These are phyloP conservation scores for Nasalis larvatus DNA, from an alignment of 2,113 vertebrate species.

Conservation along the genomic window DNA sequence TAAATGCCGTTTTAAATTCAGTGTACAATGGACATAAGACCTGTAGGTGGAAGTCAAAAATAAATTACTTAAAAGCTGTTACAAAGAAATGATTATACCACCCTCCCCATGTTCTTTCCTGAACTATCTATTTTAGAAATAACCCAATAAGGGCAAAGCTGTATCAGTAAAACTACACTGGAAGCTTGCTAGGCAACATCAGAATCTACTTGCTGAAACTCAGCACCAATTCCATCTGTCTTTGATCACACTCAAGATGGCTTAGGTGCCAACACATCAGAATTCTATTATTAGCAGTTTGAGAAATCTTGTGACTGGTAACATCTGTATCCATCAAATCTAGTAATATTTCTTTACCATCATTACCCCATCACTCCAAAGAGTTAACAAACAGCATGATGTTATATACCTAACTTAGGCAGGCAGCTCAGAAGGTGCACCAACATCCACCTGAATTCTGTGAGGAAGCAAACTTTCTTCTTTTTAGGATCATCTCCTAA, in stretches of 20 bases:
- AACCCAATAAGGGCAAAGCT: background rate
- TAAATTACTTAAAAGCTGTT: background rate
- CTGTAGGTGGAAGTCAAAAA: background rate
- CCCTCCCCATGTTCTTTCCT: background rate
- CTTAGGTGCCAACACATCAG: background rate
- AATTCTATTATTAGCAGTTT: background rate
- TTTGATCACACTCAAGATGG: background rate
- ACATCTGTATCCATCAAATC: background rate
- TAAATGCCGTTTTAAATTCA: constrained; percentile 23
- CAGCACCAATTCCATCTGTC: background rate
- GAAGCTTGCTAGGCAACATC: background rate
- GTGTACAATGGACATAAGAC: background rate
- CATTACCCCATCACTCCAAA: background rate
- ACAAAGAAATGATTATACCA: background rate
- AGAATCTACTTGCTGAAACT: background rate
- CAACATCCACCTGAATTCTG: background rate
- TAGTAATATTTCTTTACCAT: background rate
- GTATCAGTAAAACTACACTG: background rate
- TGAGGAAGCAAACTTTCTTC: background rate
- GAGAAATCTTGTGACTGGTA: background rate
- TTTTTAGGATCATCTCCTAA: background rate
- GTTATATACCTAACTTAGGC: too few species aligned
- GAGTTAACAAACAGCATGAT: background rate
- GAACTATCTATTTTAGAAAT: background rate
- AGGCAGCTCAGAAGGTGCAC: background rate